phyloP scores from a whole-genome alignment of 2,797 vertebrate species.

The Chanos chanos region DNA sequence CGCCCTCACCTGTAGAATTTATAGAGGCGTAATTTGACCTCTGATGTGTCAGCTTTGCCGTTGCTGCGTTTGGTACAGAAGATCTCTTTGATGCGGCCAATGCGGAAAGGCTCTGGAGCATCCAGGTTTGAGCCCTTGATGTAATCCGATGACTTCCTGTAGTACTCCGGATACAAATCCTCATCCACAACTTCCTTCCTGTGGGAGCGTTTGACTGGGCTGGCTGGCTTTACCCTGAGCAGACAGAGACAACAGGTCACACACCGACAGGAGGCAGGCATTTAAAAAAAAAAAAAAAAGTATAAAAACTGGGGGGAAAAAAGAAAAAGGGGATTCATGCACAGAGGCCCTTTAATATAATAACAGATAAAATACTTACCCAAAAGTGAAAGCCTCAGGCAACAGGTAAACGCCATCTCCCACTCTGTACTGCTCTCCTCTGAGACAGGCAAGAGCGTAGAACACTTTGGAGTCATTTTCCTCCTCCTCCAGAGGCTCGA shows the following conservation, averaged over 20 bases:
- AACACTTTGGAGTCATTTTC: constrained; percentile 72
- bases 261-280: too few species aligned
- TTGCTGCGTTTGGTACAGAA: constrained; percentile 83
- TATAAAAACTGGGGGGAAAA: too few species aligned
- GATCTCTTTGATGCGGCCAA: constrained; percentile 90
- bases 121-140: constrained; percentile 96
- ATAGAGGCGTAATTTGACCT: constrained; percentile 84
- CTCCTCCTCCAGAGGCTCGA: constrained; percentile 71
- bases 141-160: constrained; percentile 94
- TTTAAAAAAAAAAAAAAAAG: too few species aligned
- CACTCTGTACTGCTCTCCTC: constrained; percentile 78
- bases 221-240: constrained; percentile 80
- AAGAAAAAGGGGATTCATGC: too few species aligned
- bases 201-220: constrained; percentile 84
- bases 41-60: constrained; percentile 75
- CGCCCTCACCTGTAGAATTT: constrained; percentile 87
- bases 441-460: constrained; percentile 78
- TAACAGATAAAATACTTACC: constrained; percentile 56
- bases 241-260: neutral
- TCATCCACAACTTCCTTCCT: constrained; percentile 91
- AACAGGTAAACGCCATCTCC: constrained; percentile 86
- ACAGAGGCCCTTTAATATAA: too few species aligned
- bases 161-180: constrained; percentile 91
- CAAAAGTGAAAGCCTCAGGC: constrained; percentile 83
- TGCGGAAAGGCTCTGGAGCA: constrained; percentile 84